Base-by-base conservation (phyloP, 2,888 invertebrate species). In the Ophion slaviceki region DNA sequence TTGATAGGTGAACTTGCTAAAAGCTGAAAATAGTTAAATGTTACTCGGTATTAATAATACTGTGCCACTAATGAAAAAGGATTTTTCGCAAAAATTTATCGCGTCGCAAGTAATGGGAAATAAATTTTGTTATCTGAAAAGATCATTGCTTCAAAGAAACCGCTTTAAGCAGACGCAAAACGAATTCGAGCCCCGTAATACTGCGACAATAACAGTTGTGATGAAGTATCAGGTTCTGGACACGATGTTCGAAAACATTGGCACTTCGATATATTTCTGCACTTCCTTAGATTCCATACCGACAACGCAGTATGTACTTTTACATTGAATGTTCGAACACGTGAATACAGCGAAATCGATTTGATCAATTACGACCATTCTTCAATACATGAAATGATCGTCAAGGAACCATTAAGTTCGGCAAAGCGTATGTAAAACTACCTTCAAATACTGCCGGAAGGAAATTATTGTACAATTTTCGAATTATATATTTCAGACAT, bases 11-110 rank as follows among this genome's bases (percentile, higher is more conserved):
- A 45, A 68, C 24, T 20, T 68, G 68, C 68, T 68, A 47, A 45
- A 68, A 68, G 68, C 68, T 68, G 68, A 11, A 68, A 68, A 68
- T 68, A 68, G 47, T 45, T 68, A 4, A 68, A 68, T 53, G 5
- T 70, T 53, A 47, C 2, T 53, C 3, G 14, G 70, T 17, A 53
- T 53, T 28, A 47, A 53, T 28, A 70, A 28, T 68, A 68, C 24
- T 47, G 24, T 11, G 40, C 14, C 45, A n/a, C 11, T 68, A 68
- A 47, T 3, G 5, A 45, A 68, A 68, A 20, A 47, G 14, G 36
- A 45, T 67, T 8, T 68, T 45, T 28, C 47, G 68, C 11, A 20
- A 24, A 68, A 10, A 68, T 28, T 67, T 2, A 67, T 40, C 47
- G 6, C 47, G 47, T 47, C 47, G 47, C 47, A 47, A 47, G 20